phyloP scores from a whole-genome alignment of 2,113 vertebrate species.

The Sebastes schlegelii region DNA sequence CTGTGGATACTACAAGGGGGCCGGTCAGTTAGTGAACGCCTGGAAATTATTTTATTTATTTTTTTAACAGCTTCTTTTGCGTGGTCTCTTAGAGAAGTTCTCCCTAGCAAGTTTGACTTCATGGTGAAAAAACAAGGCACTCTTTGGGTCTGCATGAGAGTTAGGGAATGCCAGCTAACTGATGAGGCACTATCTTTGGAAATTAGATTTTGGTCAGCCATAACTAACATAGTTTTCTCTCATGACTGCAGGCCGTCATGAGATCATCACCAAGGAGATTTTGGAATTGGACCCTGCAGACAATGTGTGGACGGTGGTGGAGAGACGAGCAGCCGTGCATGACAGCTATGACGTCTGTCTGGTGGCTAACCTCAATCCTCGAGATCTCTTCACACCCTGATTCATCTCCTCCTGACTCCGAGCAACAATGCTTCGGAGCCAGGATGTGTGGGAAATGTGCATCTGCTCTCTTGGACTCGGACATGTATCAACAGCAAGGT shows the following conservation, averaged over 20 bases:
- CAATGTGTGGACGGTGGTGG: constrained; percentile 91
- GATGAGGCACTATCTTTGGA: constrained; percentile 7
- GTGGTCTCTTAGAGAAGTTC: neutral
- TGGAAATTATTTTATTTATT: neutral
- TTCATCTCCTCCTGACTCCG: constrained; percentile 77
- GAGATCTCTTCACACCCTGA: constrained; percentile 88
- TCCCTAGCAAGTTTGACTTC: neutral
- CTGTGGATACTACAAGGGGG: constrained; percentile 90
- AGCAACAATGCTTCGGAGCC: constrained; percentile 19
- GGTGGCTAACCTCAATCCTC: constrained; percentile 91
- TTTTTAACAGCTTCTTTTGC: neutral
- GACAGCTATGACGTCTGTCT: constrained; percentile 93
- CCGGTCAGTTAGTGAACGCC: constrained; percentile 83
- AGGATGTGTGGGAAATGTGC: neutral
- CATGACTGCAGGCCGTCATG: constrained; percentile 88
- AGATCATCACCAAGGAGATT: constrained; percentile 94
- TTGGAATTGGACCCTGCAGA: constrained; percentile 90
- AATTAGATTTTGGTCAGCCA: constrained; percentile 35
- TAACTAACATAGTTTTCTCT: constrained; percentile 23
- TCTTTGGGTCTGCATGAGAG: neutral
- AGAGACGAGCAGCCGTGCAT: constrained; percentile 88
- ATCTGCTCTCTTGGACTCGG: neutral
- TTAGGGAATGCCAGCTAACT: constrained; percentile 2
- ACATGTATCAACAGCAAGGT: too few relatives aligned
- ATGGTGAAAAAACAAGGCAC: constrained; percentile 1